Conservation (phyloP, 1,140 invertebrate species). For the Galleria mellonella region DNA sequence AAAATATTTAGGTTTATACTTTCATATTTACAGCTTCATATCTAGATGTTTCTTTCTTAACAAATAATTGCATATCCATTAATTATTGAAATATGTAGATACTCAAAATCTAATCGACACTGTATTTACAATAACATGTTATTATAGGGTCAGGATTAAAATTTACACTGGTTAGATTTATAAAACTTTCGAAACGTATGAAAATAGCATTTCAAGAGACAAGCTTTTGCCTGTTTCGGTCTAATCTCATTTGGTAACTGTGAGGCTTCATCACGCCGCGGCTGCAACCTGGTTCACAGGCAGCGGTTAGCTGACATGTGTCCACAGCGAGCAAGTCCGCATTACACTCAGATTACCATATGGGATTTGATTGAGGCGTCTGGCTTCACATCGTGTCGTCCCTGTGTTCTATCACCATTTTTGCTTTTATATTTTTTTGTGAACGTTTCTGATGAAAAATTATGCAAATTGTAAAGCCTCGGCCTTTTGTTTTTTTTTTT, state of each 20-base stretch:
- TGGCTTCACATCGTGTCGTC: conserved; percentile 63
- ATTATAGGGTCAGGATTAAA: too few species aligned
- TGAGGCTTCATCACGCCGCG: conserved; percentile 75
- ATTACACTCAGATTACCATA: conserved; percentile 76
- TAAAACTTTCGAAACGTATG: too few species aligned
- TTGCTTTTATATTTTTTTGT: conserved; percentile 25
- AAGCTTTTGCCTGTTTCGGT: conserved; percentile 59
- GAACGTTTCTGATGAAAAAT: neutral
- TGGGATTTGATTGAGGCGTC: conserved; percentile 79
- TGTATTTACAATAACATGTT: neutral
- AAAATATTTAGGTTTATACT: too few species aligned
- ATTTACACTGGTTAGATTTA: neutral
- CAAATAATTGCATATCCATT: too few species aligned
- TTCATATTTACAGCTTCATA: too few species aligned
- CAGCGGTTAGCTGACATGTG: conserved; percentile 82
- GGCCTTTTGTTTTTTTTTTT: neutral
- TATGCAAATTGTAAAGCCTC: neutral
- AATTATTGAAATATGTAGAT: too few species aligned
- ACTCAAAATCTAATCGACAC: neutral
- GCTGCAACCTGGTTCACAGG: conserved; percentile 44
- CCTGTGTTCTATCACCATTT: conserved; percentile 39
- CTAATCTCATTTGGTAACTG: conserved; percentile 96
- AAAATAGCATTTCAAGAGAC: conserved; percentile 13
- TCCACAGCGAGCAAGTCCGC: conserved; percentile 60
- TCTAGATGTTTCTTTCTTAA: too few species aligned